Evolutionary conservation across 2,797 vertebrate species (phyloP), one percentile per base, ranked within the genome.

Genomic region (Cyprinodon diabolis): DNA sequence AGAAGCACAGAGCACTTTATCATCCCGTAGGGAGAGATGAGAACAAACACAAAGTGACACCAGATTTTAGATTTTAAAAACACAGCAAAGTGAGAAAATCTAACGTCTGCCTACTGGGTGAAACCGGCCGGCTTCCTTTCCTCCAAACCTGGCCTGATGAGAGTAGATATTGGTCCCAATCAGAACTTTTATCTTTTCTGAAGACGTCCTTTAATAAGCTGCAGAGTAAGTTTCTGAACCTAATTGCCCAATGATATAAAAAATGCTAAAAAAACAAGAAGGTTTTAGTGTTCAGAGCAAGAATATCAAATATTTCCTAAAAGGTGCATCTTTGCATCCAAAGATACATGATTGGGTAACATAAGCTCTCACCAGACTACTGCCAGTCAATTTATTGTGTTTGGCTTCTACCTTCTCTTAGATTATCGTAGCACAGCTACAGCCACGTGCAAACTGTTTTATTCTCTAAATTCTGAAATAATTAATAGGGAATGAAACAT

Each of bases 1-100:
- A 75, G 90, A 91, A 90, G 90, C 84, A 71, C 69, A 79, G 84
- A 88, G 89, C 92, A 92, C 92, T 93, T 90, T 83, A 75, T 81
- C 77, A 76, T 74, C 89, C 89, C 92, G 84, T 76, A 8, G 83
- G 91, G 90, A 86, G 65, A 68, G 69, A 69, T 66, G 58, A 62
- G 74, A 86, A 76, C 87, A 90, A 90, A 92, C 81, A 88, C 84
- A 88, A 87, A 89, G 88, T 90, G 90, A 93, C 82, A 77, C 75
- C 71, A 37, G 56, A 49, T 90, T 90, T 87, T 69, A 48, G 54
- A 80, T 74, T 69, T 49, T 72, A 69, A 72, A 79, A 58, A 40
- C 11, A 69, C 51, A 55, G 37, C 73, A 71, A 73, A 82, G 48
- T 69, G 63, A 55, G 57, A 73, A 63, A 76, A 75, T 73, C 68